Base-by-base conservation (phyloP, 2,113 vertebrate species). In the Brachyhypopomus gauderio region DNA sequence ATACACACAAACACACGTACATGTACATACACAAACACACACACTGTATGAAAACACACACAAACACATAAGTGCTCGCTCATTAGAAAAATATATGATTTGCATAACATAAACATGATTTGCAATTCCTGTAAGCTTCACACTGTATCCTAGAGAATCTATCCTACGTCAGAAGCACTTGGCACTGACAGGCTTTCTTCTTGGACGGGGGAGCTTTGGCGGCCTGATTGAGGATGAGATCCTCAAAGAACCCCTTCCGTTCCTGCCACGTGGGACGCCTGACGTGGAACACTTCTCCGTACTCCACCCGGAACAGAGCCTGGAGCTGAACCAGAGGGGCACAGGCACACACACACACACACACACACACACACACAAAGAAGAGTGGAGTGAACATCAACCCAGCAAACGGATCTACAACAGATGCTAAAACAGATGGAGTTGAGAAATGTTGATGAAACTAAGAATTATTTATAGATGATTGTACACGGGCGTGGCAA, bases 171-270 rank as follows among this genome's bases (percentile, higher is more conserved):
- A 52, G 45, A 52, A n/a, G 25, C 34, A 23, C n/a, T 5, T 38
- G 34, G 17, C 75, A 88, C 93, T 87, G 82, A 97, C 96, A 82
- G 82, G 93, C 74, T 27, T 83, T 92, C 67, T 73, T 92, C 87
- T 88, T 94, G 45, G 92, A 91, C 72, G 87, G 5, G 17, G 94
- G 95, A 79, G 94, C 83, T 74, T 94, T 94, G 45, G 93, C 91
- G 36, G 93, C 93, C 91, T 96, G 95, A 75, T 91, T 91, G 45
- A 96, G 22, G 86, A 97, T 73, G 67, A 97, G 89, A 79, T 95
- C 93, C 81, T 93, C 90, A 90, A 96, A 97, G 91, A 96, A 97
- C 0, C 48, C 84, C 79, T 55, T 92, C 81, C 94, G 91, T 89
- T 95, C 94, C 48, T 91, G 89, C 45, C 12, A 36, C 27, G 12